Evolutionary conservation across 2,113 vertebrate genomes (phyloP).

Genomic region (Porphyrio hochstetteri): DNA sequence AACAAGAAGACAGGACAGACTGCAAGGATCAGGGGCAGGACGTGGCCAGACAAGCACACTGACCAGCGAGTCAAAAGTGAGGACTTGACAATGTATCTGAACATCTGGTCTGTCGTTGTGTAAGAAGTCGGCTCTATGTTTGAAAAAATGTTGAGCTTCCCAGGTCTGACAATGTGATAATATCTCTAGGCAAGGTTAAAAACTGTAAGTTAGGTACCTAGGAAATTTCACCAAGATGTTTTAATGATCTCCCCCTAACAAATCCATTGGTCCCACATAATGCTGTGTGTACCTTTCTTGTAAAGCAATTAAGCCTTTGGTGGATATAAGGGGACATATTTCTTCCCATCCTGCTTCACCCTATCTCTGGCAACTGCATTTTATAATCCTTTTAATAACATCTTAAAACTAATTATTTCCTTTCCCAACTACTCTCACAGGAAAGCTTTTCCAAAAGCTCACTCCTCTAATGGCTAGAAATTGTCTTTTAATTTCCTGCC

Average conservation of each 20-base stretch:
- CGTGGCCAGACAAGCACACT: background rate
- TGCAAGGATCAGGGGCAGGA: background rate
- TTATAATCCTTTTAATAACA: slow-evolving; percentile 13
- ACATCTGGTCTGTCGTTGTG: background rate
- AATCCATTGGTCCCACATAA: background rate
- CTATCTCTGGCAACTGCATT: background rate
- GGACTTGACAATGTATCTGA: background rate
- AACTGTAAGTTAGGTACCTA: background rate
- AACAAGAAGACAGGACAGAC: background rate
- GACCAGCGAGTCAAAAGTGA: background rate
- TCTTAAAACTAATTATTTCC: slow-evolving; percentile 16
- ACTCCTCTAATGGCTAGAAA: slow-evolving; percentile 6
- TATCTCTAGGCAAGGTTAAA: background rate
- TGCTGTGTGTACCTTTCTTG: background rate
- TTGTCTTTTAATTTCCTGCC: slow-evolving; percentile 44
- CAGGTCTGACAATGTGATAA: background rate
- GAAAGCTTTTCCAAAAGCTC: slow-evolving; percentile 34
- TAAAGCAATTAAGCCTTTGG: background rate
- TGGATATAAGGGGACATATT: background rate
- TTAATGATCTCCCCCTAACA: background rate
- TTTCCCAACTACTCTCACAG: background rate
- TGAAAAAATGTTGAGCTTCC: background rate
- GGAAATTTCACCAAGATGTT: background rate
- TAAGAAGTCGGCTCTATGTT: background rate
- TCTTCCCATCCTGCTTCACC: background rate